These are phyloP conservation scores for Poliocrania exsul DNA, from an alignment of 2,797 vertebrate genomes.

Conservation along the genomic window DNA sequence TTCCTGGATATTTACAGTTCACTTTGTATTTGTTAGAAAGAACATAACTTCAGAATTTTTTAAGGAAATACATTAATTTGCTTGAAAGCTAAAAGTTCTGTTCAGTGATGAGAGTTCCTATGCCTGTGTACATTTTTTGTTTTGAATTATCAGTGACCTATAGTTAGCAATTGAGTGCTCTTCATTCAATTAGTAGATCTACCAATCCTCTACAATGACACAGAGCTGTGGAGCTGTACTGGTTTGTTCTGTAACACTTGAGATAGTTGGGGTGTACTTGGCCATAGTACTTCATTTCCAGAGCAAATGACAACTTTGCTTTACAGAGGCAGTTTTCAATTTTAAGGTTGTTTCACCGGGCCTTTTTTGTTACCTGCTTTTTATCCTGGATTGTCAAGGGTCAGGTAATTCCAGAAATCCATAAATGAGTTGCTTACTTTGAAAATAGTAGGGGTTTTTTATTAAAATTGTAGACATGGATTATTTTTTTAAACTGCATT, in stretches of 20 bases:
- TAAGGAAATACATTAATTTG: not conserved
- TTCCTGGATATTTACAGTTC: not conserved
- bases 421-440: not conserved
- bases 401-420: not conserved
- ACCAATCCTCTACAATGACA: not conserved
- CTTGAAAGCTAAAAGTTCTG: not conserved
- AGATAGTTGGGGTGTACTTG: not conserved
- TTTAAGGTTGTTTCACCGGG: not conserved
- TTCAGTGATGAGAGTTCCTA: not conserved
- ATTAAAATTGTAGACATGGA: not conserved
- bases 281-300: not conserved
- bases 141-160: not conserved
- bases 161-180: not conserved
- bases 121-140: not conserved
- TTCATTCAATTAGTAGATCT: not conserved
- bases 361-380: not conserved
- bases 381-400: not conserved
- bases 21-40: not conserved
- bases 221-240: not conserved
- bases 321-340: not conserved
- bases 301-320: not conserved
- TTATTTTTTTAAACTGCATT: not conserved
- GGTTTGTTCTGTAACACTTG: not conserved
- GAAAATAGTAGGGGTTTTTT: not conserved
- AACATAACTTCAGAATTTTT: not conserved